A percentile compares a stretch with the other conserved stretches of the same genome.
phyloP scores from a whole-genome alignment of 2,113 vertebrate species.

The rat (Rattus norvegicus) region DNA sequence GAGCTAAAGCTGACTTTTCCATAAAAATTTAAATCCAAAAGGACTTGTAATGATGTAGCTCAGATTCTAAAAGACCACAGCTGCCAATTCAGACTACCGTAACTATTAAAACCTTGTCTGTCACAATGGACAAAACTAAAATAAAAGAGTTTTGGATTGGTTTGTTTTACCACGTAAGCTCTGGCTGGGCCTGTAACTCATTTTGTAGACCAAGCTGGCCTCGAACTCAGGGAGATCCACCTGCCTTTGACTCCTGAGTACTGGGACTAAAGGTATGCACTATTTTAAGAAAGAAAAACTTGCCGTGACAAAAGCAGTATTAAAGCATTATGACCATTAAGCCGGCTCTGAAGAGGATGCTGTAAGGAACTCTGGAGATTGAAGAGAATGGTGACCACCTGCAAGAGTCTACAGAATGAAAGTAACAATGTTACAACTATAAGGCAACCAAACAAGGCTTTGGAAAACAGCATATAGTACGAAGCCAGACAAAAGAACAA shows the following conservation, averaged over 20 bases:
- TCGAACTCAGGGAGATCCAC: not conserved
- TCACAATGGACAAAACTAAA: too few species aligned
- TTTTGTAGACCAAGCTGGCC: not conserved
- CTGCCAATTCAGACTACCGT: not conserved
- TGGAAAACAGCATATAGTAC: not conserved
- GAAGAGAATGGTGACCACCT: not conserved
- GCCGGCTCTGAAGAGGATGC: not conserved
- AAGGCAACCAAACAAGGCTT: not conserved
- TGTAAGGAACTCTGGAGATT: not conserved
- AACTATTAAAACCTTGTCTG: too few species aligned
- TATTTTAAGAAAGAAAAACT: not conserved
- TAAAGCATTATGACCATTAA: not conserved
- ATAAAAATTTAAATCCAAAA: not conserved
- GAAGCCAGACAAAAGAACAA: not conserved
- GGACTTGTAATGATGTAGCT: not conserved
- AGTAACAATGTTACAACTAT: not conserved
- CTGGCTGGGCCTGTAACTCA: too few species aligned
- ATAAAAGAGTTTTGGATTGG: too few species aligned
- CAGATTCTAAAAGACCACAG: not conserved
- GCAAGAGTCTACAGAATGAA: not conserved
- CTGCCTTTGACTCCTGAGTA: too few species aligned
- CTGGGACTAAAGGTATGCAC: too few species aligned
- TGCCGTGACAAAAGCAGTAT: not conserved
- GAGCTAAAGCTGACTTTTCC: not conserved
- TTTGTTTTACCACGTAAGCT: too few species aligned